Base-by-base conservation (phyloP, 2,797 vertebrate species). In the Acipenser transmontanus region DNA sequence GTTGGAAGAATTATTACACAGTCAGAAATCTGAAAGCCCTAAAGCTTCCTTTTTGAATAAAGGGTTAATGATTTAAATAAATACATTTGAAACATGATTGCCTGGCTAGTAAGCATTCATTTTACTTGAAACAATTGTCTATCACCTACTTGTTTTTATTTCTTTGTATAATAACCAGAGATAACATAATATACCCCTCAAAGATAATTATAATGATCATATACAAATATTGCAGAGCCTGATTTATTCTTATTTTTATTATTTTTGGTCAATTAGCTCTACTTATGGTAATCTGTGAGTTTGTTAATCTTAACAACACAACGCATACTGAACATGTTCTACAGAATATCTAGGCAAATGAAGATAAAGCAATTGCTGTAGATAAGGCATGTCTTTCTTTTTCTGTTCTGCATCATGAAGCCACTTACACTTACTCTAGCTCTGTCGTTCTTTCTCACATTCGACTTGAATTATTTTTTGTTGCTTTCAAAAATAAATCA, bases 71-170 rank as follows among this genome's bases (percentile, higher is more conserved):
- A 57, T 7, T 57, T 12, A 57, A 11, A 4, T 7, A 57, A 57
- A 10, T 13, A 57, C 12, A 57, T n/a, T 14, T 57, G 13, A 57
- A 7, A 7, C 12, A 7, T 13, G 13, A n/a, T 34, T 34, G 20
- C 2, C 20, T 34, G 20, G 20, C 20, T 11, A 57, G 12, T 12
- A 57, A 12, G 54, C 54, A 57, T 9, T 57, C 1, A 57, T n/a
- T 11, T 57, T 10, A 57, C 12, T 57, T 57, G 9, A 7, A n/a
- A n/a, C 54, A 57, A 2, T 0, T 65, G 54, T 76, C 77, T 79
- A 75, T 77, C 78, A 72, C 76, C 74, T 69, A 68, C 74, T 74
- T 71, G 72, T 72, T 78, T 78, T 71, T 75, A 77, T 82, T 82
- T 81, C 80, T 73, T 79, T 72, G 76, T 78, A 72, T 72, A 74